Evolutionary conservation across 1,140 invertebrate species (phyloP), one percentile per base, ranked within the genome.

Genomic region (Cydia pomonella): DNA sequence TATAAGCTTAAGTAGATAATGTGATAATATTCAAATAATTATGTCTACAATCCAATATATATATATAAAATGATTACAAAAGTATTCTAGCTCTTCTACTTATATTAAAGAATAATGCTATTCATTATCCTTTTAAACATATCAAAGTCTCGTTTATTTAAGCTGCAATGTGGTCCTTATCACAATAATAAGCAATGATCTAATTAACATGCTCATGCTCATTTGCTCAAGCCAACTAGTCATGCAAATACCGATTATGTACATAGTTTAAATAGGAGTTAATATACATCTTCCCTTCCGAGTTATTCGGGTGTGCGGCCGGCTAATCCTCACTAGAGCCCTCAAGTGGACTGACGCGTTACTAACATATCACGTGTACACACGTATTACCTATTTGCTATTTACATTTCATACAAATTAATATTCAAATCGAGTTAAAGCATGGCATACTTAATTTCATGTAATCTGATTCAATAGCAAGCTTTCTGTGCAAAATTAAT

Each of bases 351-450:
- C 64, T 69, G 64, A 41, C 29, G 64, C 29, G 29, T n/a, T 23
- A 27, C 12, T 66, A 41, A 69, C 27, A 69, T 69, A 38, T 38
- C 33, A 38, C 18, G 33, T 69, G 64, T 69, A 69, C 29, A 29
- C n/a, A 41, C 29, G 63, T n/a, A 69, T 69, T 69, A 33, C 41
- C 64, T n/a, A 66, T 66, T 69, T 69, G 27, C 53, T 59, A 23
- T 59, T 59, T 59, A 59, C 50, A 64, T n/a, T 16, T 29, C 27
- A 29, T 29, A 21, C 27, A 29, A 64, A 29, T 29, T 27, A n/a
- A 64, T 62, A 62, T 25, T 27, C 59, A 50, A 23, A 59, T 59
- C 5, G 23, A 33, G 27, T 64, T 33, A 6, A 29, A 64, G 12
- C 27, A 64, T 29, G 13, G 12, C 10, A n/a, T 29, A 64, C 16